These are phyloP conservation scores for Sinocyclocheilus maitianheensis DNA, from an alignment of 2,113 vertebrate species.

Conservation along the genomic window DNA sequence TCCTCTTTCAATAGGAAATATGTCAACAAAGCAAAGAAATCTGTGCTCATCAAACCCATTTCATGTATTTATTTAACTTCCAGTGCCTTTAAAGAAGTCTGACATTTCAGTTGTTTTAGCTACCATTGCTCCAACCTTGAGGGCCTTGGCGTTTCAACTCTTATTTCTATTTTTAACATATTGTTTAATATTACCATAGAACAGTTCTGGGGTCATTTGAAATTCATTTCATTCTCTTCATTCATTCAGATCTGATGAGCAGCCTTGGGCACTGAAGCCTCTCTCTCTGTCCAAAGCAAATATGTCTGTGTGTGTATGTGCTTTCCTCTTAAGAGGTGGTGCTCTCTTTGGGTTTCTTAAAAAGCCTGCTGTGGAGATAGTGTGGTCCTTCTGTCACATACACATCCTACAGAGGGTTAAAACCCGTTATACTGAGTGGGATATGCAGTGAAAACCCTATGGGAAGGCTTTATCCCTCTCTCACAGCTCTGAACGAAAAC, in stretches of 20 bases:
- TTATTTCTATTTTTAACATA: background rate
- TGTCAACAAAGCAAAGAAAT: background rate
- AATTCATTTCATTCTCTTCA: constrained; percentile 3
- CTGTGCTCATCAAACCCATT: background rate
- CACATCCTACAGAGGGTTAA: constrained; percentile 19
- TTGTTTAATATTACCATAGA: constrained; percentile 16
- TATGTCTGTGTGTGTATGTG: background rate
- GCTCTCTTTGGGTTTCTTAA: background rate
- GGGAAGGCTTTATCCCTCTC: constrained; percentile 2
- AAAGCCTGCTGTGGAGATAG: background rate
- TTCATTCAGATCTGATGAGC: background rate
- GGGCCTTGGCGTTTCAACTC: background rate
- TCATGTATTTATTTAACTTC: background rate
- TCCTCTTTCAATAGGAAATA: background rate
- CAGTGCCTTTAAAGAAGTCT: background rate
- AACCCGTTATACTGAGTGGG: background rate
- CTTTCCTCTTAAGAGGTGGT: background rate
- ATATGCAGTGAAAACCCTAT: background rate
- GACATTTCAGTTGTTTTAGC: background rate
- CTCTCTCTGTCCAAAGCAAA: background rate
- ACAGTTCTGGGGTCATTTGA: constrained; percentile 6
- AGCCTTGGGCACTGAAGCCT: background rate
- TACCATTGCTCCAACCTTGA: constrained; percentile 9
- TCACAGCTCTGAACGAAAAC: background rate
- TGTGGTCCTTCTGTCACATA: background rate